phyloP scores from a whole-genome alignment of 30 jellyfish, hydroid and myxozoan species.

The Cassiopea xamachana region DNA sequence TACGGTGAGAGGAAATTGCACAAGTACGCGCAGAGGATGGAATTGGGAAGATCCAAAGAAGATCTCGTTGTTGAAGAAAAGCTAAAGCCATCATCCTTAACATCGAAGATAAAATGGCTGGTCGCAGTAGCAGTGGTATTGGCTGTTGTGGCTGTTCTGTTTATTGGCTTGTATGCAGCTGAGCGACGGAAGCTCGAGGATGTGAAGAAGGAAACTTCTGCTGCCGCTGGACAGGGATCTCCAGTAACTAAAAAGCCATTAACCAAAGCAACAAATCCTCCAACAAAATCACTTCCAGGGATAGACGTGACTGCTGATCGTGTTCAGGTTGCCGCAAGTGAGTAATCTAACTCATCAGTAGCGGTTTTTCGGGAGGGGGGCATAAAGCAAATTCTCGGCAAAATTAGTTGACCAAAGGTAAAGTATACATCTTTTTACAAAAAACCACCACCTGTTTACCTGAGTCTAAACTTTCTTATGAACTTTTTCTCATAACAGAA shows the following conservation, averaged over 20 bases:
- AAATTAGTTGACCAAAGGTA: too few species aligned
- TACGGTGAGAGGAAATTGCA: neutral
- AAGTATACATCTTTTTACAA: too few species aligned
- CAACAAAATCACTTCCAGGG: constrained; percentile 11
- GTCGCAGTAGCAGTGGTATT: constrained; percentile 22
- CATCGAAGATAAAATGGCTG: constrained; percentile 4
- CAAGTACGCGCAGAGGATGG: neutral
- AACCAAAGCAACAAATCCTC: neutral
- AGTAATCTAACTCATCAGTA: neutral
- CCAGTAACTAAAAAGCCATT: neutral
- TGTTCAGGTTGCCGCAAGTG: constrained; percentile 47
- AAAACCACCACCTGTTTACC: too few species aligned
- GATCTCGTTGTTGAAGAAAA: constrained; percentile 34
- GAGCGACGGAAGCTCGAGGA: constrained; percentile 30
- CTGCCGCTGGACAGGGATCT: constrained; percentile 1
- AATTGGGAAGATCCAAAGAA: constrained; percentile 27
- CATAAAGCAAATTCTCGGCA: too few species aligned
- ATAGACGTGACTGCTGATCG: neutral
- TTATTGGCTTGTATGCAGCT: constrained; percentile 38
- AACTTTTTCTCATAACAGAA: too few species aligned
- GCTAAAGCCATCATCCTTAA: neutral
- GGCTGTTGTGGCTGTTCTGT: constrained; percentile 14
- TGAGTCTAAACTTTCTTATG: too few species aligned
- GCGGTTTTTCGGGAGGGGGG: too few species aligned
- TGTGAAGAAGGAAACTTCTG: neutral